These are phyloP conservation scores for Lasioglossum lativentre DNA, from an alignment of 2,888 invertebrate genomes.

Conservation along the genomic window DNA sequence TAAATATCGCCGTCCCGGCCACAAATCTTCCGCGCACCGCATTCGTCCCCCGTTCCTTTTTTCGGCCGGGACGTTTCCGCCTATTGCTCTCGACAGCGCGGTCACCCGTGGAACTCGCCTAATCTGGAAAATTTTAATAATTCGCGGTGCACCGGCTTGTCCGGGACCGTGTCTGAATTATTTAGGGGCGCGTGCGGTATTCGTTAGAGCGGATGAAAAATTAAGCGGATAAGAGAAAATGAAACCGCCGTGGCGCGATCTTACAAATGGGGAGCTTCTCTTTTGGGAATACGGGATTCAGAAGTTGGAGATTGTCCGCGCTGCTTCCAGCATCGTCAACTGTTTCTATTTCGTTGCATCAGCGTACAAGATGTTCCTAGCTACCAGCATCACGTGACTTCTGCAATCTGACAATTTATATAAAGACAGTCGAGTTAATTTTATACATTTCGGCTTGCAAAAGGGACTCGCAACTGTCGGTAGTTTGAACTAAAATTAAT, in stretches of 20 bases:
- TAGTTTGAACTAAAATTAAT: background rate
- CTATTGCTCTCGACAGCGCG: conserved; percentile 14
- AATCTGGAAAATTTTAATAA: conserved; percentile 11
- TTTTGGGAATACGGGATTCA: background rate
- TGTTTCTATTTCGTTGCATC: background rate
- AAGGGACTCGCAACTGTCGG: too few species aligned
- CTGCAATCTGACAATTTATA: background rate
- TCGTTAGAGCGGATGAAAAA: conserved; percentile 8
- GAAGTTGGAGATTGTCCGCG: background rate
- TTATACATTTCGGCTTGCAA: background rate
- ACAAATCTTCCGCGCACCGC: conserved; percentile 60
- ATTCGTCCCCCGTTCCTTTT: conserved; percentile 43
- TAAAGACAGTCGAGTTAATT: background rate
- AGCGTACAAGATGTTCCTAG: background rate
- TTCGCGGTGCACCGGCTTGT: background rate
- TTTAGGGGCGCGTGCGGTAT: background rate
- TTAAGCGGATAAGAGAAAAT: conserved; percentile 13
- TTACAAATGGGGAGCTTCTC: background rate
- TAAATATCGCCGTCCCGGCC: conserved; percentile 60
- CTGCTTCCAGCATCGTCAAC: background rate
- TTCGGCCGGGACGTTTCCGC: conserved; percentile 24
- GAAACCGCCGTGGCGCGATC: background rate
- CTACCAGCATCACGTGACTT: background rate
- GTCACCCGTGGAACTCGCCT: background rate
- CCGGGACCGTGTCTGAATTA: background rate